A percentile compares a stretch with the other conserved stretches of the same genome.
These are phyloP conservation scores for Bombyx huttoni DNA, from an alignment of 2,888 invertebrate species.

Conservation along the genomic window DNA sequence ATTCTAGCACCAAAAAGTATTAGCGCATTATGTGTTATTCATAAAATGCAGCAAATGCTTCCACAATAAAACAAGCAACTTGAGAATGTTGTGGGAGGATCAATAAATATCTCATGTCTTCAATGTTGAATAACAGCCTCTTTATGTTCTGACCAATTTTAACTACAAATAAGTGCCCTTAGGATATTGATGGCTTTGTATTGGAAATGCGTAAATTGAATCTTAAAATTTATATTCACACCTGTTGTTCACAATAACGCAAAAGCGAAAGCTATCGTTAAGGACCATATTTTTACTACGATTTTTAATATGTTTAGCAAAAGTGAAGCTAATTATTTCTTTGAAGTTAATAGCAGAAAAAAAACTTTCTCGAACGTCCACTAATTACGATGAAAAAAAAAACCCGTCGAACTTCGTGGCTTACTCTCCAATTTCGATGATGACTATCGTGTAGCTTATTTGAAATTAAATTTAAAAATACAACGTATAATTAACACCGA, in stretches of 20 bases:
- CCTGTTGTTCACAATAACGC: neutral
- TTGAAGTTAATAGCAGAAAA: neutral
- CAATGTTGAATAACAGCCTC: constrained; percentile 24
- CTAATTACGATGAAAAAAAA: neutral
- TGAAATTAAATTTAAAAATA: constrained; percentile 48
- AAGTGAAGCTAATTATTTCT: neutral
- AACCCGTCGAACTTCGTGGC: neutral
- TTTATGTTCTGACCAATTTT: neutral
- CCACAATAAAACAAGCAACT: no score
- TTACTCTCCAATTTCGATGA: constrained; percentile 24
- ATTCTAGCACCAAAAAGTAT: no score
- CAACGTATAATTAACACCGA: constrained; percentile 54
- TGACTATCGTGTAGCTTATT: constrained; percentile 19
- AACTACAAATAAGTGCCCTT: neutral
- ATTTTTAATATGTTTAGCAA: neutral
- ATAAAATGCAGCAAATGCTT: no score
- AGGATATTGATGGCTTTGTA: neutral
- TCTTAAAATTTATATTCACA: neutral
- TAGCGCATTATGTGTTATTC: no score
- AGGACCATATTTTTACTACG: no score
- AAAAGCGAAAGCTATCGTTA: neutral
- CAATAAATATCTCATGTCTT: constrained; percentile 49
- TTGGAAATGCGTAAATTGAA: neutral
- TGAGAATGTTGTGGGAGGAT: constrained; percentile 15
- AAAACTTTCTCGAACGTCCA: neutral